Evolutionary conservation across 2,797 vertebrate genomes (phyloP).

Genomic region (Hydrocynus forskahlii): DNA sequence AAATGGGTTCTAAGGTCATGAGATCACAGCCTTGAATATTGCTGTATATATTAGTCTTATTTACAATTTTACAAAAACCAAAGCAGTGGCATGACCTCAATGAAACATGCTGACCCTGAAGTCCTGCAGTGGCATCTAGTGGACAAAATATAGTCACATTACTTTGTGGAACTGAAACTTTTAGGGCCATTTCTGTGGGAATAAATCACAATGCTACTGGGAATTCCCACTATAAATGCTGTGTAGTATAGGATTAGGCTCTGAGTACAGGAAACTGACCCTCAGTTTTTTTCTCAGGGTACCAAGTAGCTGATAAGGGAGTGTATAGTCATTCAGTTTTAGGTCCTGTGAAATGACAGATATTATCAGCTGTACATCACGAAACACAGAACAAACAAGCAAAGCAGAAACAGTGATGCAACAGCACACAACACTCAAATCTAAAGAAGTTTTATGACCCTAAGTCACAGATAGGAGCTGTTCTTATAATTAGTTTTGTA

Average conservation of each 20-base stretch:
- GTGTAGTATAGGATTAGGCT: neutral
- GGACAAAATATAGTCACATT: neutral
- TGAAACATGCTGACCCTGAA: neutral
- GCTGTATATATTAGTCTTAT: too few species aligned
- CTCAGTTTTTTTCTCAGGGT: neutral
- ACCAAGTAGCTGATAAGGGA: neutral
- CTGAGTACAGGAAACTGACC: neutral
- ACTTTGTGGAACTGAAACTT: neutral
- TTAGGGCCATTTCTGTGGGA: neutral
- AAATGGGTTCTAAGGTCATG: too few species aligned
- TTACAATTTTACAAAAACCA: too few species aligned
- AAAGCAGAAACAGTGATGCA: neutral
- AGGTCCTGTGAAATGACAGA: neutral
- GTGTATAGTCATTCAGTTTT: neutral
- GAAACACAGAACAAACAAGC: neutral
- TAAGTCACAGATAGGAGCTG: neutral
- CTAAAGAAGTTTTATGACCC: neutral
- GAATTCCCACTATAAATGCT: neutral
- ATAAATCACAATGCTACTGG: neutral
- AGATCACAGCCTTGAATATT: too few species aligned
- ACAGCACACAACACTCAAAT: neutral
- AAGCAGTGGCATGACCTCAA: neutral
- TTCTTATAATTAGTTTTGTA: neutral
- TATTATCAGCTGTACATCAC: neutral
- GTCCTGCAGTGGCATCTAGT: conserved; percentile 32